Evolutionary conservation across 2,797 vertebrate genomes (phyloP).

Genomic region (Acestrorhynchus altus): DNA sequence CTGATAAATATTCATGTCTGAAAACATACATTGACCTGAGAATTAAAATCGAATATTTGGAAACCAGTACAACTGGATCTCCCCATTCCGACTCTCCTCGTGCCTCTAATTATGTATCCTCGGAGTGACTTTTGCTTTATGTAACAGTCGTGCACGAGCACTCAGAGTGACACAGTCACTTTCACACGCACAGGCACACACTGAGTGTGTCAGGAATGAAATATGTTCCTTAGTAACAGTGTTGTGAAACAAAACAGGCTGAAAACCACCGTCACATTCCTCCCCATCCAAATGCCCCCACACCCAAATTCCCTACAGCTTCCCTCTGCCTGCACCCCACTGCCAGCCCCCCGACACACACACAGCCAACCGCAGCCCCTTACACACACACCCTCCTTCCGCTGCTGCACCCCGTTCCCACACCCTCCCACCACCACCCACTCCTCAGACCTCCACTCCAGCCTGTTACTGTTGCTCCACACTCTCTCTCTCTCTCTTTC

Average conservation of each 20-base stretch:
- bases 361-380: constrained; percentile 28
- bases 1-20: too few relatives aligned
- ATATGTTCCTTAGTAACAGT: constrained; percentile 70
- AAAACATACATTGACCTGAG: too few relatives aligned
- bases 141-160: not conserved
- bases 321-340: constrained; percentile 57
- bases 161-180: constrained; percentile 6
- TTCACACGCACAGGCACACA: constrained; percentile 58
- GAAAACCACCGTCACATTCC: constrained; percentile 52
- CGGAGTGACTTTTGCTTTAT: not conserved
- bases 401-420: constrained; percentile 36
- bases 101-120: not conserved
- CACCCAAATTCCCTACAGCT: constrained; percentile 35
- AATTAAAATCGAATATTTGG: too few relatives aligned
- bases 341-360: constrained; percentile 56
- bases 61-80: not conserved
- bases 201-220: constrained; percentile 64
- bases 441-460: constrained; percentile 35
- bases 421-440: constrained; percentile 47
- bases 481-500: not conserved
- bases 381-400: constrained; percentile 33
- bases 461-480: not conserved
- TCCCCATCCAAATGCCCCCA: constrained; percentile 42
- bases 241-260: constrained; percentile 74
- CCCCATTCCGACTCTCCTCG: not conserved